Evolutionary conservation across 1,140 invertebrate species (phyloP), one percentile per base, ranked within the genome.

Genomic region (Goniozus legneri): DNA sequence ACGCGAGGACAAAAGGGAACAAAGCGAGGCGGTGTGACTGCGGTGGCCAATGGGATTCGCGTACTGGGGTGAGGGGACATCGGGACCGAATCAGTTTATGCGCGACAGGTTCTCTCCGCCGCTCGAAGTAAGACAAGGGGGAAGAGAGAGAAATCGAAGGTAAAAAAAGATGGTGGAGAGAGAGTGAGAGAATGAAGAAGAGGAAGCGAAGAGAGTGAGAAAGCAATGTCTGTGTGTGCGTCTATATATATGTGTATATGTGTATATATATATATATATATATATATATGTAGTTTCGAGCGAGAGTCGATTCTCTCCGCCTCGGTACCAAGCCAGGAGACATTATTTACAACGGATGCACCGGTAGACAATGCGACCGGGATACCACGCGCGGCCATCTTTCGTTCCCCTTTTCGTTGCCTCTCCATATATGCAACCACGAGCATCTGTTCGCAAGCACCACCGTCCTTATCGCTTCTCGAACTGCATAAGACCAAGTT

Each of bases 271-370:
- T n/a, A n/a, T n/a, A n/a, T n/a, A n/a, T n/a, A n/a, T n/a, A n/a
- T n/a, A n/a, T n/a, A n/a, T n/a, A n/a, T n/a, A n/a, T n/a, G n/a
- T n/a, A n/a, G n/a, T n/a, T n/a, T n/a, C n/a, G n/a, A n/a, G n/a
- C n/a, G n/a, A n/a, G n/a, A n/a, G n/a, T n/a, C n/a, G n/a, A n/a
- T n/a, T n/a, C n/a, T n/a, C n/a, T n/a, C n/a, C n/a, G n/a, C 13
- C 14, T 13, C 19, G 40, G 4, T 27, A 10, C 4, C 24, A 24
- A 34, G 30, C 51, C 59, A 50, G 64, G 64, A 65, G 65, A 73
- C 71, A 71, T 74, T 74, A 74, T 75, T 75, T 73, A 71, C 69
- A 69, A 63, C 62, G 50, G 52, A 55, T 60, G 54, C 61, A 57
- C 40, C 55, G 58, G 66, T 64, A 67, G 70, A 75, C 73, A 73